A percentile compares a stretch with the other conserved stretches of the same genome.
phyloP scores from a whole-genome alignment of 1,140 invertebrate species.

The Cecropterus lyciades region DNA sequence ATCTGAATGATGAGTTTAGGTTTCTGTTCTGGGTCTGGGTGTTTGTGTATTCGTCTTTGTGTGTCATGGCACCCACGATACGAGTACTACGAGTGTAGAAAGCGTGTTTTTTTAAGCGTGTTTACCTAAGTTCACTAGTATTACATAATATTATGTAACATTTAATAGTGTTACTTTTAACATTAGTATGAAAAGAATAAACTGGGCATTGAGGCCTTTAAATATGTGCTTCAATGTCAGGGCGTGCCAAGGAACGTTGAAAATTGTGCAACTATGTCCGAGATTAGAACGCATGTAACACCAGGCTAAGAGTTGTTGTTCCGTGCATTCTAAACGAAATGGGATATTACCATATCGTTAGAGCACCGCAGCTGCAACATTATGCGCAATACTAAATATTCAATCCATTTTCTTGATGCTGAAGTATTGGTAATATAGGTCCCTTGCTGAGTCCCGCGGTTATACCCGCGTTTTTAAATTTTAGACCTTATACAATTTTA shows the following conservation, averaged over 20 bases:
- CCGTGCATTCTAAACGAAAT: conserved; percentile 28
- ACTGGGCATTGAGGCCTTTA: conserved; percentile 10
- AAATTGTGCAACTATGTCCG: conserved; percentile 34
- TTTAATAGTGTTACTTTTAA: conserved; percentile 4
- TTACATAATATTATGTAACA: neutral
- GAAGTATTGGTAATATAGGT: too few species aligned
- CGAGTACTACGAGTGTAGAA: too few species aligned
- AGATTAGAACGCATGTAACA: conserved; percentile 32
- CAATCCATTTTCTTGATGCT: too few species aligned
- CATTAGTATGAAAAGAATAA: conserved; percentile 16
- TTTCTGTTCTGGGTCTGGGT: too few species aligned
- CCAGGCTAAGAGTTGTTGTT: conserved; percentile 10
- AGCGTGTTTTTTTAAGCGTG: too few species aligned
- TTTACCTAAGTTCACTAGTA: neutral
- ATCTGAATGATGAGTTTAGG: too few species aligned
- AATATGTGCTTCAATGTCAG: conserved; percentile 37
- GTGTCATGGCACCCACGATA: too few species aligned
- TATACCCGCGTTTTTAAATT: too few species aligned
- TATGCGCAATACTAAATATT: neutral
- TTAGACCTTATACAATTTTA: too few species aligned
- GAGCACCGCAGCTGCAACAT: neutral
- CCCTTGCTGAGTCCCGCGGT: too few species aligned
- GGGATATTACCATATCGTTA: conserved; percentile 5
- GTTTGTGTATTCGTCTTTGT: too few species aligned
- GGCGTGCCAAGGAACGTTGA: conserved; percentile 37